Conservation (phyloP, 2,113 vertebrate genomes). For the Trichomycterus rosablanca region DNA sequence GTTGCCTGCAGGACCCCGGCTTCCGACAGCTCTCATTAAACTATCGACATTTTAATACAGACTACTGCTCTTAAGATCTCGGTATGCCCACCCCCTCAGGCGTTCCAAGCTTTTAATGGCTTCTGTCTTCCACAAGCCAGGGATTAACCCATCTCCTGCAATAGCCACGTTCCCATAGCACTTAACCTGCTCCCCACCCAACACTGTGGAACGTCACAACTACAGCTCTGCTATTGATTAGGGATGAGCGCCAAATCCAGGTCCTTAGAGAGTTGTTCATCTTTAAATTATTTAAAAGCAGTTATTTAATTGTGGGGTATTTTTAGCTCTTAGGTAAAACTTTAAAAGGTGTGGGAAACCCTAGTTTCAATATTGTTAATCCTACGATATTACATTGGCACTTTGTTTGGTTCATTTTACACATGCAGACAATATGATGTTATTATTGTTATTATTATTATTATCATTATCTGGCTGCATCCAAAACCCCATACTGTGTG, state of each 20-base stretch:
- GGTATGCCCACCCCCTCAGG: constrained; percentile 23
- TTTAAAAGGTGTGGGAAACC: no score
- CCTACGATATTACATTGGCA: no score
- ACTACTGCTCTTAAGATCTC: constrained; percentile 43
- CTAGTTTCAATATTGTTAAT: no score
- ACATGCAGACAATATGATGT: no score
- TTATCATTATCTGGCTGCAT: no score
- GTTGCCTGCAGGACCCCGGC: constrained; percentile 2
- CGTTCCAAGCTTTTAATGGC: constrained; percentile 36
- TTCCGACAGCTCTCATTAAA: constrained; percentile 42
- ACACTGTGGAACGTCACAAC: constrained; percentile 16
- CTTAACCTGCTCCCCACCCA: constrained; percentile 35
- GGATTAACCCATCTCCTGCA: constrained; percentile 37
- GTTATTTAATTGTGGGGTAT: no score
- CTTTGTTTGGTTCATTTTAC: no score
- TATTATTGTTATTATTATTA: no score
- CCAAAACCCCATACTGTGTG: no score
- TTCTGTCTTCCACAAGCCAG: constrained; percentile 31
- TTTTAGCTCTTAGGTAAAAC: no score
- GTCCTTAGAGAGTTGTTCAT: constrained; percentile 11
- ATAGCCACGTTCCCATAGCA: constrained; percentile 16
- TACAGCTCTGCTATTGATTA: constrained; percentile 27
- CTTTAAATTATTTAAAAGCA: no score
- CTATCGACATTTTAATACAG: constrained; percentile 44
- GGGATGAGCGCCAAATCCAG: constrained; percentile 15